Evolutionary conservation across 2,113 vertebrate genomes (phyloP), one percentile per base, ranked within the genome.

Genomic region (Festucalex cinctus): DNA sequence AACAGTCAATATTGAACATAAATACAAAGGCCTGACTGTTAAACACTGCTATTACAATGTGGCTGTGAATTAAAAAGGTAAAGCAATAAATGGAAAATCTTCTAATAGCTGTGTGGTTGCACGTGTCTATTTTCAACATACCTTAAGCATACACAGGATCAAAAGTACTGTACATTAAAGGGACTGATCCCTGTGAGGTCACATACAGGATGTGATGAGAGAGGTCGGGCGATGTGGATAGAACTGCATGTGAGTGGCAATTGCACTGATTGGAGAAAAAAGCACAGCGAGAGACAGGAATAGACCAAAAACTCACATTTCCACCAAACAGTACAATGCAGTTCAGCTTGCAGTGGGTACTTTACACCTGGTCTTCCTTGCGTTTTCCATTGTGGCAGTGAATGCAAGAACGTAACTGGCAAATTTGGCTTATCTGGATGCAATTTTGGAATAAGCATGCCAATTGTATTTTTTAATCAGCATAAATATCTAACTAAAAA

Each of bases 1-100:
- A 81, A 73, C n/a, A 73, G 32, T 75, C 32, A 56, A 72, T 71
- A 71, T 73, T 82, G 75, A 80, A 76, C 72, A 78, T 65, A 61
- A 76, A 74, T 36, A 78, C 60, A 76, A 62, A 77, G 71, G 66
- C 60, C 76, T 43, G 60, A 49, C 63, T 56, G 36, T 76, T 73
- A 57, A 76, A 28, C 39, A 64, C 57, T 14, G 51, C 62, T 43
- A 60, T 48, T 44, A 73, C 2, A 48, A 5, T 41, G 46, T 61
- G 56, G 35, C 13, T 14, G 1, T 16, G 28, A 58, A 71, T 20
- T 39, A 41, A 66, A 62, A 28, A 41, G 9, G 9, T 14, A 41
- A 2, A 49, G 66, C 41, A 35, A 35, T 20, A 68, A 7, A 58
- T 12, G 26, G 32, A 19, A 36, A n/a, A 28, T 48, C 26, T 20